Evolutionary conservation across 2,888 invertebrate genomes (phyloP).

Genomic region (Chrysomela aeneicollis): DNA sequence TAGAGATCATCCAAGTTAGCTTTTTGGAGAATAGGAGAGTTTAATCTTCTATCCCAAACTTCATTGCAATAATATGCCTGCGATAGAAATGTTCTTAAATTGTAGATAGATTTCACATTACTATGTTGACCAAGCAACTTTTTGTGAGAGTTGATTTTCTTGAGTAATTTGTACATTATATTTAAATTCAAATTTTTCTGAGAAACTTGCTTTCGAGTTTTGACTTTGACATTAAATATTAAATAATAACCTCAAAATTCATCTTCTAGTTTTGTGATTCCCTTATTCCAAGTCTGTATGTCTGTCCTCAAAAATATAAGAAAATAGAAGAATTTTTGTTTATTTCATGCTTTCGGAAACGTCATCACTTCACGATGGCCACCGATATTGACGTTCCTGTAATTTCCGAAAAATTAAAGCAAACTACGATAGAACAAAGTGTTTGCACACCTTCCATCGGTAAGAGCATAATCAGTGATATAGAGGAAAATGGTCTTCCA

Average conservation of each 20-base stretch:
- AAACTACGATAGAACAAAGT: conserved; percentile 46
- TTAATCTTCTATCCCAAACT: conserved; percentile 73
- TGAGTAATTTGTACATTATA: conserved; percentile 30
- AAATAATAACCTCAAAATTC: neutral
- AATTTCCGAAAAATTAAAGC: conserved; percentile 53
- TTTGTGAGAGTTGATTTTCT: neutral
- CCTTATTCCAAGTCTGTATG: too few species aligned
- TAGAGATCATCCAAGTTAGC: conserved; percentile 75
- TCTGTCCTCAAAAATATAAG: too few species aligned
- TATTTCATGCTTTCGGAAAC: conserved; percentile 1
- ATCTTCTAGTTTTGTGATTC: neutral
- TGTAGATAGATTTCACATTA: neutral
- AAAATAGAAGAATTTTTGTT: too few species aligned
- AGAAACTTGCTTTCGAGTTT: too few species aligned
- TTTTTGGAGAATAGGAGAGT: conserved; percentile 67
- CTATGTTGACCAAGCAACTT: neutral
- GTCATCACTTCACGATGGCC: conserved; percentile 32
- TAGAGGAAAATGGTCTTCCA: conserved; percentile 71
- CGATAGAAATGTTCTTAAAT: conserved; percentile 68
- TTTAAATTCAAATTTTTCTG: conserved; percentile 14
- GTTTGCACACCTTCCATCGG: conserved; percentile 34
- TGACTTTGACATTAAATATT: too few species aligned
- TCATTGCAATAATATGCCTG: conserved; percentile 76
- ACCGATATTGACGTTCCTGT: conserved; percentile 49
- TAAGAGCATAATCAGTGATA: conserved; percentile 48